These are phyloP conservation scores for Agonopterix subpropinquella DNA, from an alignment of 2,888 invertebrate genomes.

Conservation along the genomic window DNA sequence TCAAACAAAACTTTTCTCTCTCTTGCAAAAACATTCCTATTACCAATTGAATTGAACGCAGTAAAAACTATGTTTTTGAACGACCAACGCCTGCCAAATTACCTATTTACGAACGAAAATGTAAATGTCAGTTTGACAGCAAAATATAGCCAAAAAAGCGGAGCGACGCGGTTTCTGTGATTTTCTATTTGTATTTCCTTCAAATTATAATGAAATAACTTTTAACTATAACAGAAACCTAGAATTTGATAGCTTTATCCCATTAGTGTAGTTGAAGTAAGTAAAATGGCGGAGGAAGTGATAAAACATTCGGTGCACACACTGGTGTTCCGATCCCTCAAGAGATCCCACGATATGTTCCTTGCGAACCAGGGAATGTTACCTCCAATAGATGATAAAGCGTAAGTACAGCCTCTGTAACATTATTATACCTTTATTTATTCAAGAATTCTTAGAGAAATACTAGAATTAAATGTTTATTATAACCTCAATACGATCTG, in stretches of 20 bases:
- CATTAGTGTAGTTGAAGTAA: background rate
- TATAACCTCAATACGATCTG: no score
- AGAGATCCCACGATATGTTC: constrained; percentile 98
- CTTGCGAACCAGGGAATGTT: constrained; percentile 90
- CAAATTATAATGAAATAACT: background rate
- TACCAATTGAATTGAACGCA: no score
- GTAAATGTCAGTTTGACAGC: background rate
- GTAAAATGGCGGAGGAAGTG: constrained; percentile 84
- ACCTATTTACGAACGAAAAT: background rate
- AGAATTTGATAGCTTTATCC: background rate
- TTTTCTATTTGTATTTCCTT: background rate
- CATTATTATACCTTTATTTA: no score
- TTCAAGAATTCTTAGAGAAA: no score
- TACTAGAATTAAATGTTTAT: no score
- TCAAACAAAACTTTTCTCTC: no score
- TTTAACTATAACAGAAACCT: background rate
- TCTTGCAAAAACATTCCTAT: no score
- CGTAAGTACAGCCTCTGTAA: constrained; percentile 75
- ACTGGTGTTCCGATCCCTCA: constrained; percentile 95
- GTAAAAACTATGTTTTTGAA: no score
- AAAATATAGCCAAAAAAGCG: background rate
- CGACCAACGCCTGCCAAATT: no score
- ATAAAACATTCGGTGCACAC: constrained; percentile 98
- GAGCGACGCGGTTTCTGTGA: background rate
- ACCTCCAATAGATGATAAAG: constrained; percentile 88